phyloP scores from a whole-genome alignment of 2,113 vertebrate species.

The Scolopax mira region DNA sequence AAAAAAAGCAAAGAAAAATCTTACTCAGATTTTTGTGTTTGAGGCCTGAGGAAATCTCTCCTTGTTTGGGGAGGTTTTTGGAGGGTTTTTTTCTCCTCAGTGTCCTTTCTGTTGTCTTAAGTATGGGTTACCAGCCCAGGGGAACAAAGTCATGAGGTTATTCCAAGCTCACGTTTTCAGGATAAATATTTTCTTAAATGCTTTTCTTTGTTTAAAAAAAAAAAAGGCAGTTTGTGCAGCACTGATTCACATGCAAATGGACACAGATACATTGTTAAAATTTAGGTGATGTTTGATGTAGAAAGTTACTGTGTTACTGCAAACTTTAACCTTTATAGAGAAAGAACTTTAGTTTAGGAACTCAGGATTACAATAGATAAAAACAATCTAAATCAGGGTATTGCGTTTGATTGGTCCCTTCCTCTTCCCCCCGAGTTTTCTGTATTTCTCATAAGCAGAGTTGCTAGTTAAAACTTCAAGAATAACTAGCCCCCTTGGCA shows the following conservation, averaged over 20 bases:
- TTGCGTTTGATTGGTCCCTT: not conserved
- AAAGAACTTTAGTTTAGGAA: not conserved
- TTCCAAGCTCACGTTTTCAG: not conserved
- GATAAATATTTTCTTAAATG: not conserved
- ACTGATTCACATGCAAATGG: not conserved
- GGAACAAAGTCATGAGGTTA: not conserved
- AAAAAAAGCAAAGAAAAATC: not conserved
- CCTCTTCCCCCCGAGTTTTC: not conserved
- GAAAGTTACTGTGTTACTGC: not conserved
- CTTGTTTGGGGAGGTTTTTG: not conserved
- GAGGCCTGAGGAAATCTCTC: not conserved
- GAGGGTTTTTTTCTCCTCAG: not conserved
- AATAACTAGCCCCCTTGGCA: not conserved
- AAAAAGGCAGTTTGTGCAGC: not conserved
- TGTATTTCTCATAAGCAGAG: not conserved
- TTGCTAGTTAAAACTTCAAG: not conserved
- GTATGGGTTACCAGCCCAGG: not conserved
- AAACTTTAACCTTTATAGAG: not conserved
- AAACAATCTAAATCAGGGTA: not conserved
- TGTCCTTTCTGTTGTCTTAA: not conserved
- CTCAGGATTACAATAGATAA: not conserved
- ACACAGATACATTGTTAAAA: not conserved
- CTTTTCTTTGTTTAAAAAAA: not conserved
- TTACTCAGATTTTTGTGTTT: not conserved
- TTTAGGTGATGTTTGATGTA: not conserved